Evolutionary conservation across 1,140 invertebrate species (phyloP), one percentile per base, ranked within the genome.

Genomic region (Plodia interpunctella): DNA sequence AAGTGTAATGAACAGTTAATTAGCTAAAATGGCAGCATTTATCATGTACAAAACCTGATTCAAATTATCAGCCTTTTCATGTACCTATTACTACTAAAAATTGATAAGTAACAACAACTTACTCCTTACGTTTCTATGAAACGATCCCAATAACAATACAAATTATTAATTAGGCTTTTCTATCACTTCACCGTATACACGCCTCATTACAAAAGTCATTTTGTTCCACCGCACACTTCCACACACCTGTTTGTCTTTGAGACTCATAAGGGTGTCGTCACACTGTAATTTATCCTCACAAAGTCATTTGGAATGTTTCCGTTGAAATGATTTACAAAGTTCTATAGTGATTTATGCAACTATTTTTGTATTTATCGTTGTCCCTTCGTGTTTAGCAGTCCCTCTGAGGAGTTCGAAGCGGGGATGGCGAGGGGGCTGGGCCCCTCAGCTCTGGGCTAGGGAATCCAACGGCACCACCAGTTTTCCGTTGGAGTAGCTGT

Each of bases 401-500:
- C 77, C 74, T 80, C 77, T 50, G 64, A 81, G 67, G 76, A 80
- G 74, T 78, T 80, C 50, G 75, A 81, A 70, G 67, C 66, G 67
- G 77, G 78, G 63, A 81, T 76, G 65, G 62, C 65, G 68, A 73
- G 83, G 78, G 78, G 76, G 55, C 55, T 59, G 50, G 25, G 55
- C 84, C 82, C 82, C 83, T 90, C 86, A 83, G 79, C 84, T 88
- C 70, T 84, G 80, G 76, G 90, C 78, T 88, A 90, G 76, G 90
- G 89, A 80, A 90, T 90, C 89, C 89, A 90, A 51, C 84, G 86
- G 87, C 88, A 90, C 89, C 87, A 90, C 90, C 87, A 90, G 75
- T 89, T 90, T 87, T 90, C 88, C 78, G 83, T 89, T 83, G 75
- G 88, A 86, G 90, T 85, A 84, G 83, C 90, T 90, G 79, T 49